These are phyloP conservation scores for Eufriesea mexicana DNA, from an alignment of 1,140 invertebrate species.

Conservation along the genomic window DNA sequence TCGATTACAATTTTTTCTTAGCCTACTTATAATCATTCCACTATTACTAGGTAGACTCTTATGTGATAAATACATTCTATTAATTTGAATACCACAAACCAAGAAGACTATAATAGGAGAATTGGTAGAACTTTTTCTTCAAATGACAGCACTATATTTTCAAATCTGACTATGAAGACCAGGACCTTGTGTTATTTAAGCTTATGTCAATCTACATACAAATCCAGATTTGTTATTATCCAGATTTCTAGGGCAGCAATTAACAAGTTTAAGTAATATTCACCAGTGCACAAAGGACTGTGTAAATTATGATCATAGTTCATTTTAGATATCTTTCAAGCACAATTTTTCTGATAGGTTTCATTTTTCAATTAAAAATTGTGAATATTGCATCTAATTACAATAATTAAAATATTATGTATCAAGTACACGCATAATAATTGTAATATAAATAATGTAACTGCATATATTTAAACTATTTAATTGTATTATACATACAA, in stretches of 20 bases:
- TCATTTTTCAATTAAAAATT: not conserved
- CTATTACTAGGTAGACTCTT: too few species aligned
- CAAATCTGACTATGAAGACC: too few species aligned
- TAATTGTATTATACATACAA: slow-evolving; percentile 47
- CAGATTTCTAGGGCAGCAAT: not conserved
- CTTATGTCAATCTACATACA: too few species aligned
- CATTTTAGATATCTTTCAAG: not conserved
- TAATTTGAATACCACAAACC: too few species aligned
- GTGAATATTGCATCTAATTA: not conserved
- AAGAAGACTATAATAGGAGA: too few species aligned
- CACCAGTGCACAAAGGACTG: not conserved
- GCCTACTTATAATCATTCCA: too few species aligned
- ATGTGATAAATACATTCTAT: too few species aligned
- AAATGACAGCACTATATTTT: too few species aligned
- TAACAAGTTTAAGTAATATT: not conserved
- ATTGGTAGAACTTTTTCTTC: too few species aligned
- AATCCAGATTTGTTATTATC: too few species aligned
- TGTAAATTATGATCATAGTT: not conserved
- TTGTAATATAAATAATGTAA: slow-evolving; percentile 32
- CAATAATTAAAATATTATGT: not conserved
- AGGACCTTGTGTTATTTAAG: too few species aligned
- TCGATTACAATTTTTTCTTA: too few species aligned
- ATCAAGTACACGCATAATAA: slow-evolving; percentile 16
- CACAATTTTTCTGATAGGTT: not conserved
- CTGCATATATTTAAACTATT: slow-evolving; percentile 35